Percentiles rank a stretch among this genome's conserved stretches.
Conservation (phyloP, 2,113 vertebrate genomes). For the Arvicanthis niloticus region DNA sequence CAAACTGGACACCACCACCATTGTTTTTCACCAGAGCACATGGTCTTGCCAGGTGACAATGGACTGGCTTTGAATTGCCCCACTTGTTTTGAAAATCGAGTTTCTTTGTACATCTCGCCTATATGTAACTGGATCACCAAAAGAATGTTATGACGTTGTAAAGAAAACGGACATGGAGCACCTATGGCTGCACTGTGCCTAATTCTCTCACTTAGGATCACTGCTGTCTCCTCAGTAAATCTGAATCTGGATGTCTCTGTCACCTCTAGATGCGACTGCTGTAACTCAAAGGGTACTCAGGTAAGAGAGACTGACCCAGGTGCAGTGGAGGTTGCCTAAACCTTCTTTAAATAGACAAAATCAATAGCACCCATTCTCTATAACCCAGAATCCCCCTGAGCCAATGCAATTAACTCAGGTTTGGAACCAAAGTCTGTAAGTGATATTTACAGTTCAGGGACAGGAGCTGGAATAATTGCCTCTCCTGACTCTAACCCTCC, state of each 20-base stretch:
- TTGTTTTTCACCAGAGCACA: not conserved
- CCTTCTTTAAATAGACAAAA: conserved; percentile 29
- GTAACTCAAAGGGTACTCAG: not conserved
- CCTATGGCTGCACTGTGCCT: not conserved
- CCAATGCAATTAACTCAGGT: conserved; percentile 48
- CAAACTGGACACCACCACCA: not conserved
- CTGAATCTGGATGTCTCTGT: conserved; percentile 3
- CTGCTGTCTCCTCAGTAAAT: not conserved
- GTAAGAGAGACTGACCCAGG: not conserved
- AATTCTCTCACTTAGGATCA: not conserved
- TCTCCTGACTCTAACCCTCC: conserved; percentile 45
- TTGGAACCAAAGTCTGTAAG: not conserved
- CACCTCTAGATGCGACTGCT: not conserved
- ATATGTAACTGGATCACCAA: not conserved
- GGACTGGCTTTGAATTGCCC: conserved; percentile 39
- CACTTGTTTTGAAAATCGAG: conserved; percentile 14
- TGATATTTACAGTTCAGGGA: conserved; percentile 51
- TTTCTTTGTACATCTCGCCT: not conserved
- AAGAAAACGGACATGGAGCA: not conserved
- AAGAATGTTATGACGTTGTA: conserved; percentile 14
- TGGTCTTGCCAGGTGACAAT: conserved; percentile 2
- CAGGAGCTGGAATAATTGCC: not conserved
- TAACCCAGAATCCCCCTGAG: not conserved
- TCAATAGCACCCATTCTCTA: not conserved
- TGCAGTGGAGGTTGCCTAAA: not conserved